These are phyloP conservation scores for Aleadryas rufinucha DNA, from an alignment of 2,113 vertebrate genomes.

Conservation along the genomic window DNA sequence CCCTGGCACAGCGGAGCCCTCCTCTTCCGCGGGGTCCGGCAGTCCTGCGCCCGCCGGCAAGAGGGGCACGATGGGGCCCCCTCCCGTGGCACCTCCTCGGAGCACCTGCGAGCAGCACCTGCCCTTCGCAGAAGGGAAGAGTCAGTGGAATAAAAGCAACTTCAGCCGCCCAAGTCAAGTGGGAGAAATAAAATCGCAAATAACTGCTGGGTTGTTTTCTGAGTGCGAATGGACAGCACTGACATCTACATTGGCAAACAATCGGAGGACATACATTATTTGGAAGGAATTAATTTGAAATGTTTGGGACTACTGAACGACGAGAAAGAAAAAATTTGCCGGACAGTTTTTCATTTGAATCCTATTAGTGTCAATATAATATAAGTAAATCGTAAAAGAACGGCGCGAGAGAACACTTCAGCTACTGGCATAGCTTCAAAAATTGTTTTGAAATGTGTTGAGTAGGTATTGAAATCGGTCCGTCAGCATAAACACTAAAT, in stretches of 20 bases:
- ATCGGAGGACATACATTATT: background rate
- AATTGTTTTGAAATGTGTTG: background rate
- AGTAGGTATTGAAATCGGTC: background rate
- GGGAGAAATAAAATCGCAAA: background rate
- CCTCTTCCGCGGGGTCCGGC: background rate
- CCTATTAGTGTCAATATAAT: background rate
- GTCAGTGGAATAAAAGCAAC: background rate
- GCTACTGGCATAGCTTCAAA: background rate
- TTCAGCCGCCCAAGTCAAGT: background rate
- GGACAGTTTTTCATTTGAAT: background rate
- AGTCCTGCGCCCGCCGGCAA: background rate
- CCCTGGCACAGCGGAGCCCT: background rate
- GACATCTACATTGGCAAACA: background rate
- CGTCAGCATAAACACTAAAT: conserved; percentile 42
- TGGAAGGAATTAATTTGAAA: background rate
- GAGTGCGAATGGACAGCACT: background rate
- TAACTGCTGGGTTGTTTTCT: background rate
- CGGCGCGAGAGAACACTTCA: background rate
- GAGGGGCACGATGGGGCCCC: background rate
- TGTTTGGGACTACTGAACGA: background rate
- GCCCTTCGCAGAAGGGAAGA: background rate
- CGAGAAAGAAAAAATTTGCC: background rate
- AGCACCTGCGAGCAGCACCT: background rate
- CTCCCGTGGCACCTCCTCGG: background rate
- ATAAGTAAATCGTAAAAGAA: background rate